Percentiles rank a stretch among this genome's conserved stretches.
Evolutionary conservation across 2,113 vertebrate genomes (phyloP).

Genomic region (Gobiocypris rarus): DNA sequence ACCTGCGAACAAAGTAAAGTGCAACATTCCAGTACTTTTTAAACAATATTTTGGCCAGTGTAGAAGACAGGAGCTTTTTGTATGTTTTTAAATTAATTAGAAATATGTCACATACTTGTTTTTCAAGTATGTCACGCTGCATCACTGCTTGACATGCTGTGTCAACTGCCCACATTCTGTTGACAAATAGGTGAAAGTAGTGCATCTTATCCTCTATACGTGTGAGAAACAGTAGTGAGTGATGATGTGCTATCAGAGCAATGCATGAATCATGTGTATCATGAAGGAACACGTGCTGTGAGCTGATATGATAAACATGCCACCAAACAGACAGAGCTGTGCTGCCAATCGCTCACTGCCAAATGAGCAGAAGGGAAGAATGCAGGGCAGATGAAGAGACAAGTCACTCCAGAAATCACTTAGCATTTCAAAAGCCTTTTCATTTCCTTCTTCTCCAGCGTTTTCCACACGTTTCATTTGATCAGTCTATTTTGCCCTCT

Average conservation of each 20-base stretch:
- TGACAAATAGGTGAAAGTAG: slow-evolving; percentile 22
- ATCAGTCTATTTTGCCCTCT: slow-evolving; percentile 20
- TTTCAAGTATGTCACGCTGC: background rate
- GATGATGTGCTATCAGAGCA: slow-evolving; percentile 14
- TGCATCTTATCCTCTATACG: background rate
- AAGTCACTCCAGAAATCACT: slow-evolving; percentile 39
- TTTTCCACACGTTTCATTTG: slow-evolving; percentile 13
- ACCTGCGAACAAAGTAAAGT: background rate
- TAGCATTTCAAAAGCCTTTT: slow-evolving; percentile 46
- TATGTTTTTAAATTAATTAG: background rate
- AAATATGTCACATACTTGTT: background rate
- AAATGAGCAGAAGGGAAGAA: slow-evolving; percentile 45
- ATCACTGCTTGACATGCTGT: background rate
- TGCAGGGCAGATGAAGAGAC: slow-evolving; percentile 41
- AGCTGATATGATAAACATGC: slow-evolving; percentile 38
- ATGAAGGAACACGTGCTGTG: slow-evolving; percentile 28
- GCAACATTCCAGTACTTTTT: background rate
- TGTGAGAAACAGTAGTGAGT: slow-evolving; percentile 15
- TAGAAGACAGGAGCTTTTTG: background rate
- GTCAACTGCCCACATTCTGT: background rate
- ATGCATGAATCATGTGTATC: slow-evolving; percentile 25
- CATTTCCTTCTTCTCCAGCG: slow-evolving; percentile 13
- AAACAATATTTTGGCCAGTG: background rate
- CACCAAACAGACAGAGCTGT: slow-evolving; percentile 37
- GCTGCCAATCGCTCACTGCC: slow-evolving; percentile 20